phyloP scores from a whole-genome alignment of 2,797 vertebrate species.

The Garrulus glandarius region DNA sequence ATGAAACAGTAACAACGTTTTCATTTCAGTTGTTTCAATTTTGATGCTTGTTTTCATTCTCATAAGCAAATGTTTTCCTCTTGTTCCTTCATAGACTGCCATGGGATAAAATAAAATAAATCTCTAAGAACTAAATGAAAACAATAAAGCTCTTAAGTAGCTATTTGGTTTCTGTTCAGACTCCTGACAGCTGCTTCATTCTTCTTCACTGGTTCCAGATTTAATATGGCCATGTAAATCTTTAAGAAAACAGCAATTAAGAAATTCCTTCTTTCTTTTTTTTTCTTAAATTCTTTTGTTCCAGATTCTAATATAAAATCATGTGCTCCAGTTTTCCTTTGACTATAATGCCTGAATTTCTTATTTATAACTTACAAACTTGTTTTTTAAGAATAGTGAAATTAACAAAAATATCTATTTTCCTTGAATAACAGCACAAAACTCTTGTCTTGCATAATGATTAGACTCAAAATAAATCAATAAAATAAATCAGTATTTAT shows the following conservation, averaged over 20 bases:
- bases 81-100: conserved; percentile 25
- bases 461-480: background rate
- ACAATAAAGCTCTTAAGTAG: conserved; percentile 47
- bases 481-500: background rate
- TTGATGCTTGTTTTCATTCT: conserved; percentile 23
- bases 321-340: background rate
- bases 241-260: conserved; percentile 46
- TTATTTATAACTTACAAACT: background rate
- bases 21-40: conserved; percentile 21
- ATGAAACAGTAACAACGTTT: background rate
- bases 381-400: background rate
- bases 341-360: background rate
- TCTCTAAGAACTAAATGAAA: conserved; percentile 32
- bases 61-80: conserved; percentile 36
- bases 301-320: background rate
- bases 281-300: background rate
- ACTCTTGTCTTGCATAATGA: background rate
- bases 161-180: conserved; percentile 57
- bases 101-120: conserved; percentile 58
- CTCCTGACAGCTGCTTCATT: conserved; percentile 68
- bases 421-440: background rate
- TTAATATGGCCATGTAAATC: conserved; percentile 56
- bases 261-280: background rate
- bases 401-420: background rate
- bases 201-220: conserved; percentile 65